Evolutionary conservation across 2,113 vertebrate genomes (phyloP), one percentile per base, ranked within the genome.

Genomic region (Poecilia latipinna): DNA sequence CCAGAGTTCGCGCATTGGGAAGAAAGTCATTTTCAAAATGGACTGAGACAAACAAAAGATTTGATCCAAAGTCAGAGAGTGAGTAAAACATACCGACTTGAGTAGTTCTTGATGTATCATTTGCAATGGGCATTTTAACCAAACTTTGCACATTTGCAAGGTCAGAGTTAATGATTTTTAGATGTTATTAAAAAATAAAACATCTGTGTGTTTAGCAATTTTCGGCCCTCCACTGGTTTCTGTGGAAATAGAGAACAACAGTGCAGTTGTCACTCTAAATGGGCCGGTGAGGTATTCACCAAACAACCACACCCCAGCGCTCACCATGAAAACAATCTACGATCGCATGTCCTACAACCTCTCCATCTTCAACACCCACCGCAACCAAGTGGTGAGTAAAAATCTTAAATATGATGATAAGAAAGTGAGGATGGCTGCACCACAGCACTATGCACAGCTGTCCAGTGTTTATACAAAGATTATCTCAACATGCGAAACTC

Each of bases 51-150:
- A 1, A 31, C 1, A 87, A 86, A 19, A 92, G 96, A 48, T 98
- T 99, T 82, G 92, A 95, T 54, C 96, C 96, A 48, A 90, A 94
- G 37, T 71, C 54, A 31, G 95, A 99, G 71, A 97, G 98, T 99
- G 94, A 97, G 97, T 87, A 29, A 8, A n/a, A 37, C 8, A 17
- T 12, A 66, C 44, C 12, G 12, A 26, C 32, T 6, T 71, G 4
- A 39, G n/a, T 2, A 8, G 6, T 31, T 31, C 12, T 65, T 10
- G 1, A 6, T 24, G 17, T 26, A 12, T 60, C 32, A 5, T n/a
- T 33, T 22, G 26, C 13, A 60, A 66, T 31, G 26, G 3, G 0
- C 4, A 24, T 26, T 32, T 63, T 33, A 8, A 33, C 5, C 17
- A 8, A 6, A 7, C 6, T 28, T 2, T 13, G 22, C n/a, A 22